Percentiles rank a stretch among this genome's conserved stretches.
These are phyloP conservation scores for Petrocephalus zakoni DNA, from an alignment of 2,113 vertebrate genomes.

Conservation along the genomic window DNA sequence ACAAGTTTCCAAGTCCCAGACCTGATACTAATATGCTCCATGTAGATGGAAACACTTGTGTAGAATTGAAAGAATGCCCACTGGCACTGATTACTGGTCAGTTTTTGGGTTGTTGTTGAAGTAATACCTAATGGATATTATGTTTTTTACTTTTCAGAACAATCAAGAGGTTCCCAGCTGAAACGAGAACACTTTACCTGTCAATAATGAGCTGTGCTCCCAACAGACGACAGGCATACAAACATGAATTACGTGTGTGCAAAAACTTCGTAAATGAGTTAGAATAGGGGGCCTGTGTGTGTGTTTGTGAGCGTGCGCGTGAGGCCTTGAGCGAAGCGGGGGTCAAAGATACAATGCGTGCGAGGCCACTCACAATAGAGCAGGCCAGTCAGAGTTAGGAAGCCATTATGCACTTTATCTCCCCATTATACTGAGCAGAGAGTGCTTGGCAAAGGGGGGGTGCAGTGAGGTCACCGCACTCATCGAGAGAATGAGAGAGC, in stretches of 20 bases:
- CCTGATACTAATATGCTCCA: not conserved
- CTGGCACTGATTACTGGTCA: not conserved
- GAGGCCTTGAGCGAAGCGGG: not conserved
- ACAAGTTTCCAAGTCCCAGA: not conserved
- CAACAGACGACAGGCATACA: conserved; percentile 34
- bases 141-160: not conserved
- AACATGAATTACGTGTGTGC: conserved; percentile 41
- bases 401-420: conserved; percentile 69
- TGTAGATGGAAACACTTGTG: not conserved
- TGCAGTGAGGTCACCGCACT: conserved; percentile 12
- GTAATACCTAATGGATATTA: not conserved
- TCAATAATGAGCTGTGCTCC: not conserved
- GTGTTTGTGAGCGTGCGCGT: not conserved
- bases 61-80: not conserved
- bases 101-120: not conserved
- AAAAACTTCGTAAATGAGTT: not conserved
- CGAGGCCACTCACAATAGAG: conserved; percentile 56
- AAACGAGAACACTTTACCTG: not conserved
- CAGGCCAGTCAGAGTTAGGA: conserved; percentile 57
- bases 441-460: conserved; percentile 35
- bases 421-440: conserved; percentile 54
- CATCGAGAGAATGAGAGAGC: conserved; percentile 5
- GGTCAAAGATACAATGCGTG: not conserved
- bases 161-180: not conserved
- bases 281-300: not conserved